phyloP scores from a whole-genome alignment of 2,113 vertebrate genomes.

The Pollachius pollachius region DNA sequence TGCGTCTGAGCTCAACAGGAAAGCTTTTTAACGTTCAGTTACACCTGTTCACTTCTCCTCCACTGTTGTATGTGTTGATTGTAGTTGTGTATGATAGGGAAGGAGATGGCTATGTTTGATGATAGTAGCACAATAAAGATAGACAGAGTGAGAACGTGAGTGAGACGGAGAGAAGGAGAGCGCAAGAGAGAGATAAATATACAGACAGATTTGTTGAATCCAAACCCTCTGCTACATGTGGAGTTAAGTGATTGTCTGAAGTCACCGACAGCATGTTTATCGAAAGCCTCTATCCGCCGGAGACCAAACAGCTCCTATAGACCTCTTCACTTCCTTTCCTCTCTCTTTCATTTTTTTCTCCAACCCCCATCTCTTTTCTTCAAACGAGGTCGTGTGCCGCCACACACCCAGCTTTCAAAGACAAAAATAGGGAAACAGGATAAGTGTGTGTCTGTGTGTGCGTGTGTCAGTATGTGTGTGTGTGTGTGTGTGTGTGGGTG shows the following conservation, averaged over 20 bases:
- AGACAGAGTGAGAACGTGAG: neutral
- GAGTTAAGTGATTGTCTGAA: slow-evolving; percentile 71
- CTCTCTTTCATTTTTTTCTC: slow-evolving; percentile 16
- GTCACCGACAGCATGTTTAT: slow-evolving; percentile 54
- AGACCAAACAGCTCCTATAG: slow-evolving; percentile 58
- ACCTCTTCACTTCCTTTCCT: slow-evolving; percentile 1
- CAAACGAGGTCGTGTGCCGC: slow-evolving; percentile 48
- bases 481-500: slow-evolving; percentile 8
- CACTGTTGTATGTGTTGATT: slow-evolving; percentile 56
- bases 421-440: slow-evolving; percentile 28
- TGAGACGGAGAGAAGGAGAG: neutral
- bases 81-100: slow-evolving; percentile 47
- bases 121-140: too few relatives aligned
- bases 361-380: slow-evolving; percentile 41
- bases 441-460: slow-evolving; percentile 5
- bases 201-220: neutral
- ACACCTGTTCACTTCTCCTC: slow-evolving; percentile 50
- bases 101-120: too few relatives aligned
- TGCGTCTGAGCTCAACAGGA: slow-evolving; percentile 70
- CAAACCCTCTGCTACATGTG: slow-evolving; percentile 40
- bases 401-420: slow-evolving; percentile 42
- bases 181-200: neutral
- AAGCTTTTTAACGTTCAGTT: slow-evolving; percentile 58
- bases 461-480: slow-evolving; percentile 2
- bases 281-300: slow-evolving; percentile 44